A percentile compares a stretch with the other conserved stretches of the same genome.
phyloP scores from a whole-genome alignment of 1,140 invertebrate species.

The Drosophila ficusphila region DNA sequence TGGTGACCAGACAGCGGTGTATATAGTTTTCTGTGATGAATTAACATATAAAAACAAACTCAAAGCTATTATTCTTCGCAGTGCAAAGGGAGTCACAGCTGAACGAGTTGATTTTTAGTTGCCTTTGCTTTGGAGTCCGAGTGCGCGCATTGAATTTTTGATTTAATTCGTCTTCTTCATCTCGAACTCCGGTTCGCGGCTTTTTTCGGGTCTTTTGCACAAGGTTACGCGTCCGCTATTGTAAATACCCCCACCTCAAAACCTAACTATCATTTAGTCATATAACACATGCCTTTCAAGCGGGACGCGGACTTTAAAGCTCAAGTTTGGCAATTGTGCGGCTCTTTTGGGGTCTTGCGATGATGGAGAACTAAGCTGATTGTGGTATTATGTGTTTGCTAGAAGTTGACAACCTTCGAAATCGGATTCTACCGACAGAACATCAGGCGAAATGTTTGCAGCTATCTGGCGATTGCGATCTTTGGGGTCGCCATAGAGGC shows the following conservation, averaged over 20 bases:
- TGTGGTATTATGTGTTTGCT: slow-evolving; percentile 9
- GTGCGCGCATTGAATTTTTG: slow-evolving; percentile 78
- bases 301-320: background rate
- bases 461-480: background rate
- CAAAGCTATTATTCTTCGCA: background rate
- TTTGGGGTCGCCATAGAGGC: slow-evolving; percentile 12
- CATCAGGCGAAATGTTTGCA: background rate
- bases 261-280: slow-evolving; percentile 55
- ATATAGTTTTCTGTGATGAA: too few species aligned
- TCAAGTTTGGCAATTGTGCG: slow-evolving; percentile 27
- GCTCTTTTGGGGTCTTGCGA: background rate
- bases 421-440: slow-evolving; percentile 4
- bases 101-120: slow-evolving; percentile 52
- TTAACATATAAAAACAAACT: too few species aligned
- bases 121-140: slow-evolving; percentile 36
- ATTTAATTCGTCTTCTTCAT: slow-evolving; percentile 63
- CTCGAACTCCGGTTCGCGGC: slow-evolving; percentile 40
- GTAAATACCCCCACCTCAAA: slow-evolving; percentile 47
- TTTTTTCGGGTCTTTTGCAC: slow-evolving; percentile 58
- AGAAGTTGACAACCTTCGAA: slow-evolving; percentile 18
- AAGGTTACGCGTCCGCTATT: slow-evolving; percentile 59
- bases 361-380: slow-evolving; percentile 20
- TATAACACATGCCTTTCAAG: slow-evolving; percentile 40
- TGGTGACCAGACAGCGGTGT: too few species aligned
- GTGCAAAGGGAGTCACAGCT: slow-evolving; percentile 35